Conservation (phyloP, 2,797 vertebrate species). For the Oreortyx pictus region DNA sequence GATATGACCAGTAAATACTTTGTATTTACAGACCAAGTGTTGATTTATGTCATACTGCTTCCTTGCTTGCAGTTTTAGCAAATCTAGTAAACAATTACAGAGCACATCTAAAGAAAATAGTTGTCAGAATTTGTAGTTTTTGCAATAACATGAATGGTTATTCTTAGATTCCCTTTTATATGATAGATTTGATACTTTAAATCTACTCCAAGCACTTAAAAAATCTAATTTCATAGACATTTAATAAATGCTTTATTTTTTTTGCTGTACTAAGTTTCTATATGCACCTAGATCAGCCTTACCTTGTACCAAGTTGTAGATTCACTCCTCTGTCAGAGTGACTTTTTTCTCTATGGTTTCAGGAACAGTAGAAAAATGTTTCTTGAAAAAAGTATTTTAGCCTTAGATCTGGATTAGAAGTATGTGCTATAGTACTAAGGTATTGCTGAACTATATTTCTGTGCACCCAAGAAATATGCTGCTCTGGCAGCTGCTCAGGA, state of each 20-base stretch:
- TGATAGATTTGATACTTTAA: neutral
- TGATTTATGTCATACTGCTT: neutral
- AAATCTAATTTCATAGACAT: accelerated
- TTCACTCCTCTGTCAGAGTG: neutral
- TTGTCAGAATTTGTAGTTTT: neutral
- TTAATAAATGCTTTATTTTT: neutral
- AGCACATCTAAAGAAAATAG: neutral
- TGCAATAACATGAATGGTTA: neutral
- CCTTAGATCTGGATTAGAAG: neutral
- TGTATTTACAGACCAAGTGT: neutral
- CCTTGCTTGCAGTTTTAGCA: neutral
- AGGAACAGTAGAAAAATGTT: neutral
- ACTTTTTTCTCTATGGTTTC: neutral
- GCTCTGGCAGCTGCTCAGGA: neutral
- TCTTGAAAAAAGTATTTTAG: neutral
- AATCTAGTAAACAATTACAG: neutral
- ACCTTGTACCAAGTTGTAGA: neutral
- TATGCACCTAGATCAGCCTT: neutral
- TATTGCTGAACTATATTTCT: neutral
- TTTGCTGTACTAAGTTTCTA: neutral
- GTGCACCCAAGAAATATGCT: neutral
- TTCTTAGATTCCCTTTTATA: neutral
- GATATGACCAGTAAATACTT: neutral
- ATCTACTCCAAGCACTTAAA: neutral
- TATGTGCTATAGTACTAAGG: neutral